A percentile compares a stretch with the other conserved stretches of the same genome.
These are phyloP conservation scores for Carpatolechia fugitivella DNA, from an alignment of 2,888 invertebrate genomes.

Conservation along the genomic window DNA sequence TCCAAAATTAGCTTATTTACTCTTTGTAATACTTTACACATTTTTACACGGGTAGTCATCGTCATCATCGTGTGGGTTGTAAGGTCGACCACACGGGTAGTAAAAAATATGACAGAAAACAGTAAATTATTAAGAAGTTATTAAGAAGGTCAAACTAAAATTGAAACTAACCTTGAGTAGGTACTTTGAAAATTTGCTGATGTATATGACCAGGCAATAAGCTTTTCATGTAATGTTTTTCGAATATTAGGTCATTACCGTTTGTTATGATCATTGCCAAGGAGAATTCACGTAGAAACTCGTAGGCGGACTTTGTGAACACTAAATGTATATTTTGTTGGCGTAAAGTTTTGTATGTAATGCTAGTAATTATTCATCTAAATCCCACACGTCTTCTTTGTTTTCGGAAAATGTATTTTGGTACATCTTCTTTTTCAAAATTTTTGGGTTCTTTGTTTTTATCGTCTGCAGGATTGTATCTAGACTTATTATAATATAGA, in stretches of 20 bases:
- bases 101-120: too few species aligned
- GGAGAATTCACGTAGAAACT: slow-evolving; percentile 39
- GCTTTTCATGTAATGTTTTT: slow-evolving; percentile 42
- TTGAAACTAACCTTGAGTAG: background rate
- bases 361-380: slow-evolving; percentile 1
- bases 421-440: background rate
- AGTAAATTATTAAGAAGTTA: too few species aligned
- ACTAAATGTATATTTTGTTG: slow-evolving; percentile 1
- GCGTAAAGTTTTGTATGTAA: slow-evolving; percentile 1
- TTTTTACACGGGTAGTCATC: too few species aligned
- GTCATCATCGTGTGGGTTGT: too few species aligned
- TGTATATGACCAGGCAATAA: slow-evolving; percentile 28
- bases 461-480: too few species aligned
- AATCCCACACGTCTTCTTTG: slow-evolving; percentile 11
- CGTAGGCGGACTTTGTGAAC: slow-evolving; percentile 8
- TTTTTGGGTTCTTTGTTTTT: background rate
- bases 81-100: too few species aligned
- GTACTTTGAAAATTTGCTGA: slow-evolving; percentile 2
- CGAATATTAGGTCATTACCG: slow-evolving; percentile 63
- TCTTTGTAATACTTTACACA: too few species aligned
- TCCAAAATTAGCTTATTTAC: too few species aligned
- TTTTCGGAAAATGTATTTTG: background rate
- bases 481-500: too few species aligned
- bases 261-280: slow-evolving; percentile 65
- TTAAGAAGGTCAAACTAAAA: too few species aligned